A percentile compares a stretch with the other conserved stretches of the same genome.
phyloP scores from a whole-genome alignment of 2,113 vertebrate species.

The Donacobius atricapilla region DNA sequence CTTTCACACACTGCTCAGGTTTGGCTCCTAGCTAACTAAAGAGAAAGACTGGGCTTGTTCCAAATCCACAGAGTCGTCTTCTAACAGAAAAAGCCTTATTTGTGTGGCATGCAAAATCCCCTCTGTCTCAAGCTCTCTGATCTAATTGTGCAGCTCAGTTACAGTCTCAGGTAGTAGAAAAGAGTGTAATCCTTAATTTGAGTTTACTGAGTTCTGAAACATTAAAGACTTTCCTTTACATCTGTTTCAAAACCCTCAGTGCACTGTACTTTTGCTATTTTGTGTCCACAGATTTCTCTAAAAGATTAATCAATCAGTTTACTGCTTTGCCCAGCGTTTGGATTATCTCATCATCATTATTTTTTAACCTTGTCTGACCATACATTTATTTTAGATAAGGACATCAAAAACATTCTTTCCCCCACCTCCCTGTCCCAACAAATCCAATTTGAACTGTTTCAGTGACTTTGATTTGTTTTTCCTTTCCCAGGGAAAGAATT shows the following conservation, averaged over 20 bases:
- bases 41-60: neutral
- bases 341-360: neutral
- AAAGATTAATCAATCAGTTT: neutral
- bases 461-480: neutral
- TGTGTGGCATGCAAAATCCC: neutral
- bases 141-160: neutral
- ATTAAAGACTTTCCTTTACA: neutral
- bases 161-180: neutral
- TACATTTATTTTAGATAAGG: neutral
- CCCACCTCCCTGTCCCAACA: accelerated
- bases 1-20: neutral
- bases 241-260: neutral
- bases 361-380: neutral
- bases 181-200: neutral
- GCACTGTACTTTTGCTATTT: neutral
- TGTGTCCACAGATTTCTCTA: neutral
- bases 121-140: neutral
- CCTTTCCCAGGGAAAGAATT: neutral
- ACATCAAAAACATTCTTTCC: neutral
- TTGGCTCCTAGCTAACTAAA: neutral
- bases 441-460: neutral
- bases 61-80: neutral
- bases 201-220: neutral
- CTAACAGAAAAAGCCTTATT: neutral
- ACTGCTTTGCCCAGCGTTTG: neutral